These are phyloP conservation scores for Drosophila ananassae DNA, from an alignment of 1,140 invertebrate genomes.

Conservation along the genomic window DNA sequence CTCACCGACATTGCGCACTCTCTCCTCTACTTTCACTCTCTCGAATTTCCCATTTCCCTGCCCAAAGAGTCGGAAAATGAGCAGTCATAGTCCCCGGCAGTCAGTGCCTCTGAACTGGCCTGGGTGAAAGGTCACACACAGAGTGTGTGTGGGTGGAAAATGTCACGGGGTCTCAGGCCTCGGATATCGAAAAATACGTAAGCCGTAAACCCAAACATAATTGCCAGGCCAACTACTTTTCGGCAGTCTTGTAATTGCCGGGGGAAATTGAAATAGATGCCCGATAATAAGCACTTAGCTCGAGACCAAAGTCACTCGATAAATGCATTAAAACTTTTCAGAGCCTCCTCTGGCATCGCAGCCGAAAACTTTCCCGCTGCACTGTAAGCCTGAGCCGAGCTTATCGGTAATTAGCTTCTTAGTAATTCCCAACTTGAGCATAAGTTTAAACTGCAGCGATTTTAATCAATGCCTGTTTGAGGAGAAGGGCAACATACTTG, in stretches of 20 bases:
- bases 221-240: slow-evolving; percentile 30
- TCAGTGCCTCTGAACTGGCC: slow-evolving; percentile 44
- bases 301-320: slow-evolving; percentile 68
- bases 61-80: slow-evolving; percentile 23
- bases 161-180: slow-evolving; percentile 6
- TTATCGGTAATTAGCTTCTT: slow-evolving; percentile 79
- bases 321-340: slow-evolving; percentile 78
- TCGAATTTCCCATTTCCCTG: slow-evolving; percentile 16
- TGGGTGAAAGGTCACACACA: slow-evolving; percentile 40
- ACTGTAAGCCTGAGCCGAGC: slow-evolving; percentile 45
- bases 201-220: slow-evolving; percentile 9
- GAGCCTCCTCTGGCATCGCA: background rate
- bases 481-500: background rate
- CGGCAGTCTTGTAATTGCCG: slow-evolving; percentile 68
- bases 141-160: slow-evolving; percentile 10
- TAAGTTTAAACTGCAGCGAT: slow-evolving; percentile 62
- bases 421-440: slow-evolving; percentile 76
- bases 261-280: slow-evolving; percentile 80
- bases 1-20: slow-evolving; percentile 2
- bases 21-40: slow-evolving; percentile 1
- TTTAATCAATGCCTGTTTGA: slow-evolving; percentile 61
- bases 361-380: slow-evolving; percentile 50
- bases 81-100: slow-evolving; percentile 26
- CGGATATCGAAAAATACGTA: slow-evolving; percentile 22
- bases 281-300: slow-evolving; percentile 79